Conservation (phyloP, 2,888 invertebrate genomes). For the Druceiella hillmani region DNA sequence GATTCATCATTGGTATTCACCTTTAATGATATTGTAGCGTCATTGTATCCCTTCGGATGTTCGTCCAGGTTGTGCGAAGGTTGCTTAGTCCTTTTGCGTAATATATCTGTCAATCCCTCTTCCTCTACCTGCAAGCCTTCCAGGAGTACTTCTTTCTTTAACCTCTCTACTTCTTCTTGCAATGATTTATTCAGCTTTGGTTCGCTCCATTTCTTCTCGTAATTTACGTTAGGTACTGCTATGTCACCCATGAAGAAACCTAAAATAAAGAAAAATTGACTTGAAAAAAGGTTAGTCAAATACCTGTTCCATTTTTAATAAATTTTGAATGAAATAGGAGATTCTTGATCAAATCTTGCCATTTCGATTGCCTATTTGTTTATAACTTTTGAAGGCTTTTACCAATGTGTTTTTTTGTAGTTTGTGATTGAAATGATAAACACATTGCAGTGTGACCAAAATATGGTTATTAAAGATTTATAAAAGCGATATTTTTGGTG, state of each 20-base stretch:
- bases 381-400: no score
- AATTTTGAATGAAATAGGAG: no score
- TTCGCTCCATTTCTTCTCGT: constrained; percentile 36
- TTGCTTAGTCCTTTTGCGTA: constrained; percentile 66
- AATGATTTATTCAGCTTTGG: constrained; percentile 60
- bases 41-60: constrained; percentile 47
- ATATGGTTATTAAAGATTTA: no score
- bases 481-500: no score
- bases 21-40: constrained; percentile 42
- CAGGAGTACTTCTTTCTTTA: constrained; percentile 73
- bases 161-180: constrained; percentile 73
- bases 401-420: no score
- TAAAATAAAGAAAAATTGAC: constrained; percentile 47
- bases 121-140: constrained; percentile 82
- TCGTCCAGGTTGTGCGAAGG: constrained; percentile 45
- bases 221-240: constrained; percentile 62
- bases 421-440: no score
- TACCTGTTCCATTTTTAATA: no score
- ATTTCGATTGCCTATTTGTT: no score
- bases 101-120: constrained; percentile 70
- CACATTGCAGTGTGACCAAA: no score
- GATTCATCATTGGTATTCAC: no score
- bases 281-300: no score
- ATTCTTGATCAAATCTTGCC: no score
- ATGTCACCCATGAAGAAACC: constrained; percentile 81